These are phyloP conservation scores for Coturnix japonica DNA, from an alignment of 2,113 vertebrate genomes.

Conservation along the genomic window DNA sequence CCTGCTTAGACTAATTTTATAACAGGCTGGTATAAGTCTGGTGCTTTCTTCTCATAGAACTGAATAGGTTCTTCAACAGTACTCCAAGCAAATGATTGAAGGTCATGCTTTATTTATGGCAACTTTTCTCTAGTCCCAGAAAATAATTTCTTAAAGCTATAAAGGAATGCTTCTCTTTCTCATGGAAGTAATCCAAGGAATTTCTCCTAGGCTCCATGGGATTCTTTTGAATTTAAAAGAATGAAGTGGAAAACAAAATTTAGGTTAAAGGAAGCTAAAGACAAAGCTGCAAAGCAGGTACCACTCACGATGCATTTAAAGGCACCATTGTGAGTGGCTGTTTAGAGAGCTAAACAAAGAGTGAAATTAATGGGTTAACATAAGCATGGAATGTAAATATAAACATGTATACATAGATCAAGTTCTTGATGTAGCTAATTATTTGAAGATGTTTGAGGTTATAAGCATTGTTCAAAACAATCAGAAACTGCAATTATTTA, in stretches of 20 bases:
- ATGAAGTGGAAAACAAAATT: neutral
- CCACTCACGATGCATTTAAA: neutral
- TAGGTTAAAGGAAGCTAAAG: neutral
- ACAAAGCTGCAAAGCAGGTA: neutral
- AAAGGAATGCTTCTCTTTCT: neutral
- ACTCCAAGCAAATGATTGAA: neutral
- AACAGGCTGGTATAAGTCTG: neutral
- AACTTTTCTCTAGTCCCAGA: neutral
- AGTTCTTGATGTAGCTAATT: neutral
- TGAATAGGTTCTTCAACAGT: neutral
- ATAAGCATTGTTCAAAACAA: neutral
- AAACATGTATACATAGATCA: neutral
- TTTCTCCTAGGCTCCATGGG: neutral
- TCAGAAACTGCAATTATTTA: slow-evolving; percentile 22
- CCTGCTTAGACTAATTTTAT: neutral
- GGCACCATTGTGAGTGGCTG: neutral
- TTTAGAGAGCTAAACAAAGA: neutral
- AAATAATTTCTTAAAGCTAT: neutral
- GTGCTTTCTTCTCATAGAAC: neutral
- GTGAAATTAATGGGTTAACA: neutral
- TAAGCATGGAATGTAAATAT: neutral
- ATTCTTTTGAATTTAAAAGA: neutral
- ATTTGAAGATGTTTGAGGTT: neutral
- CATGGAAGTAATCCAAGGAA: neutral
- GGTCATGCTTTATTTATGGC: neutral